Base-by-base conservation (phyloP, 2,888 invertebrate genomes). In the Diadegma fenestrale region DNA sequence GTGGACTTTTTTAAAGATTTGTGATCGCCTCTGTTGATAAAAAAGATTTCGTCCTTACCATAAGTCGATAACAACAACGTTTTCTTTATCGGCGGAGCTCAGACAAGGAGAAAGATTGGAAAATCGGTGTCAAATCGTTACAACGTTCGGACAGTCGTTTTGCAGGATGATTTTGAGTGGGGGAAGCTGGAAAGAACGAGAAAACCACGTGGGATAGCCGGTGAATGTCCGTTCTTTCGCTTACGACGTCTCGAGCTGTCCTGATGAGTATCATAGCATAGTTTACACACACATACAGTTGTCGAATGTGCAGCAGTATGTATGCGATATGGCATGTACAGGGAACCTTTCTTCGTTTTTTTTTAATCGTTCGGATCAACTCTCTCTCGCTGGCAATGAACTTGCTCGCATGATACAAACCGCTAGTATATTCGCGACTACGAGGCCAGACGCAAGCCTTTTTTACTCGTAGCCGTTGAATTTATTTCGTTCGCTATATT, bases 371-470 rank as follows among this genome's bases (percentile, higher is more conserved):
- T 81, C 75, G 84, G 88, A 90, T 90, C 91, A 87, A 91, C 91
- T 92, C 92, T 93, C 93, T 91, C 93, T 91, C 91, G 82, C 88
- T 93, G 93, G 93, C 92, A 93, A 91, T 93, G 93, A 93, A 93
- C 93, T 93, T 93, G 91, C 87, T 78, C 77, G 77, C n/a, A 51
- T 77, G 86, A 68, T 43, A 69, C 48, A 89, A 85, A 88, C 86
- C 88, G 88, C 89, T 93, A 93, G 93, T 93, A 87, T 90, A 90
- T 88, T 88, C 89, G 90, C 90, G 91, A 88, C 93, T 90, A 89
- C 92, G 92, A 91, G 89, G 90, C 91, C 87, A 90, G 88, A 87
- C 88, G 90, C 86, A 88, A 58, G 90, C 91, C 89, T 86, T 54
- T 75, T 58, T 58, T 26, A 58, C 43, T 80, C 69, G 79, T 68